These are phyloP conservation scores for Bos taurus DNA, from an alignment of 2,113 vertebrate genomes.

Conservation along the genomic window DNA sequence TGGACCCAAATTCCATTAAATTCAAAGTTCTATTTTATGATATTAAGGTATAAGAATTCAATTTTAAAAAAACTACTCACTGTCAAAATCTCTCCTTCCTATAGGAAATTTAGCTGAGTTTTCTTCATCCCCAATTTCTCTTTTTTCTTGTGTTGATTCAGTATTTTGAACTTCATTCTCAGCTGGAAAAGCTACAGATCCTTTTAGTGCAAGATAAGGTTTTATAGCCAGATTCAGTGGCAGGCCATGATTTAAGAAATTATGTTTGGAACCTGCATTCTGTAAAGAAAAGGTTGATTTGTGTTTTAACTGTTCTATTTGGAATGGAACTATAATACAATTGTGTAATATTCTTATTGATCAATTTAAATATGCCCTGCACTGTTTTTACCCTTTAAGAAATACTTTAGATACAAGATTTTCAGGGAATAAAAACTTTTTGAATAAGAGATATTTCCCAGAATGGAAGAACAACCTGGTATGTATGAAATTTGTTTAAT, in stretches of 20 bases:
- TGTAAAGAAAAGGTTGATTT: conserved; percentile 65
- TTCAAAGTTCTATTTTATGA: neutral
- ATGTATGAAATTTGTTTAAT: neutral
- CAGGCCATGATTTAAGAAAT: conserved; percentile 72
- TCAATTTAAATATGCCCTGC: neutral
- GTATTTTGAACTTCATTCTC: conserved; percentile 77
- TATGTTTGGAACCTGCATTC: conserved; percentile 74
- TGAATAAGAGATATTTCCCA: neutral
- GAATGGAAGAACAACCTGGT: neutral
- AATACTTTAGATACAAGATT: conserved; percentile 20
- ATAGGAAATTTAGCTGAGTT: conserved; percentile 83
- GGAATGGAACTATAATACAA: neutral
- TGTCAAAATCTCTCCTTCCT: conserved; percentile 87
- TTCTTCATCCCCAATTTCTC: conserved; percentile 81
- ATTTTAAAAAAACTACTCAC: conserved; percentile 80
- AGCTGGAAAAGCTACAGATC: conserved; percentile 73
- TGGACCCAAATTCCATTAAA: conserved; percentile 18
- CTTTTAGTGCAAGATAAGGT: conserved; percentile 79
- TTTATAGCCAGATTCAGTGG: conserved; percentile 71
- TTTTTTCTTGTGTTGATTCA: conserved; percentile 81
- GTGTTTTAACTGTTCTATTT: conserved; percentile 27
- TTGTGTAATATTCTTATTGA: neutral
- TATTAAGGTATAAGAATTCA: conserved; percentile 16
- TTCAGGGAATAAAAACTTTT: neutral
- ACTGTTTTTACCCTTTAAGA: conserved; percentile 25